Evolutionary conservation across 1,140 invertebrate species (phyloP).

Genomic region (Sitobion miscanthi): DNA sequence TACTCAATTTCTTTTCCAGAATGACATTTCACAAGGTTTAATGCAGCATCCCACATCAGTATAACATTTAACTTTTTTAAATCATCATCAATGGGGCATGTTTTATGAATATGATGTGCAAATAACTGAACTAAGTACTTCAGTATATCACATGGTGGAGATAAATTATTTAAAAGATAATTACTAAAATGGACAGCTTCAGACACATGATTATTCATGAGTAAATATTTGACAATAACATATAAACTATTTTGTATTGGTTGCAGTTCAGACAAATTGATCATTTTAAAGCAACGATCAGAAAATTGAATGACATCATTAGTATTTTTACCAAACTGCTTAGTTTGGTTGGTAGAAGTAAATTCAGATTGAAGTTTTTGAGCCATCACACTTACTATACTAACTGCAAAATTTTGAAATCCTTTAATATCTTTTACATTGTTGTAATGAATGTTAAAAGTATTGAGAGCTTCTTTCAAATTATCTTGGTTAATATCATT

Average conservation of each 20-base stretch:
- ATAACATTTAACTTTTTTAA: slow-evolving; percentile 52
- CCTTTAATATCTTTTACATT: slow-evolving; percentile 30
- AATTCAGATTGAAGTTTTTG: slow-evolving; percentile 51
- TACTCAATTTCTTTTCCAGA: slow-evolving; percentile 51
- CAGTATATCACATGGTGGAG: slow-evolving; percentile 15
- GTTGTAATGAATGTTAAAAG: slow-evolving; percentile 13
- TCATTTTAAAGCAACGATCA: slow-evolving; percentile 32
- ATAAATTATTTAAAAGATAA: slow-evolving; percentile 35
- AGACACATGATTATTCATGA: neutral
- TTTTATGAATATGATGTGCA: slow-evolving; percentile 29
- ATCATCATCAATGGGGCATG: slow-evolving; percentile 48
- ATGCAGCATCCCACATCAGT: slow-evolving; percentile 40
- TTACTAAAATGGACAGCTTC: slow-evolving; percentile 42
- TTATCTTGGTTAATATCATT: slow-evolving; percentile 19
- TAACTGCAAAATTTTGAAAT: slow-evolving; percentile 46
- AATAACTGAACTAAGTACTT: slow-evolving; percentile 46
- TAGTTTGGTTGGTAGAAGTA: neutral
- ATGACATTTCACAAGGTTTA: slow-evolving; percentile 23
- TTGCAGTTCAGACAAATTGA: neutral
- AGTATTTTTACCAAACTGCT: neutral
- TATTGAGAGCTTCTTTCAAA: slow-evolving; percentile 20
- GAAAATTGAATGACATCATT: slow-evolving; percentile 28
- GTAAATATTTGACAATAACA: slow-evolving; percentile 51
- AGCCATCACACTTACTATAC: slow-evolving; percentile 29
- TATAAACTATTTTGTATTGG: slow-evolving; percentile 51